phyloP scores from a whole-genome alignment of 2,888 invertebrate genomes.

The Trimorus sp. region DNA sequence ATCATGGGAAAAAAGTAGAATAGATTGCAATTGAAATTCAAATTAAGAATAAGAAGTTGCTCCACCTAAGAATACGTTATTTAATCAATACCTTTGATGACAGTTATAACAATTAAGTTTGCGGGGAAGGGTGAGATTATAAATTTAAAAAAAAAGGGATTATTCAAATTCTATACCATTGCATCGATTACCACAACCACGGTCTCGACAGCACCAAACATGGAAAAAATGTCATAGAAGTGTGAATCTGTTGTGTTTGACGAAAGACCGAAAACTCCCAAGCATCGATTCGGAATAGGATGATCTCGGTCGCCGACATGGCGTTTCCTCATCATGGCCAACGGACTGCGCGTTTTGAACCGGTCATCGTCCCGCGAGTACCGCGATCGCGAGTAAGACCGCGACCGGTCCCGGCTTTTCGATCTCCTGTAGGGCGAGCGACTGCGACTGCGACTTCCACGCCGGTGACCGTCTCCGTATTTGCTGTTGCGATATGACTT shows the following conservation, averaged over 20 bases:
- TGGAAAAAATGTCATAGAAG: slow-evolving; percentile 94
- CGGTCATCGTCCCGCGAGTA: slow-evolving; percentile 85
- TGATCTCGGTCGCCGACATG: slow-evolving; percentile 92
- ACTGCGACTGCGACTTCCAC: slow-evolving; percentile 83
- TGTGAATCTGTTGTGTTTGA: slow-evolving; percentile 96
- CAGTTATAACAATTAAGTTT: neutral
- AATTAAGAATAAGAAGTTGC: too few species aligned
- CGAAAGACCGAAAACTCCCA: slow-evolving; percentile 97
- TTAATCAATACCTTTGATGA: too few species aligned
- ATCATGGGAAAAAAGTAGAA: too few species aligned
- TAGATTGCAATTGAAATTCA: too few species aligned
- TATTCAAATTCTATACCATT: slow-evolving; percentile 86
- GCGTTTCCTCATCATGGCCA: slow-evolving; percentile 88
- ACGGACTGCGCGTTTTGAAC: slow-evolving; percentile 90
- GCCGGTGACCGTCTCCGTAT: slow-evolving; percentile 75
- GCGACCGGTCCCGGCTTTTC: slow-evolving; percentile 85
- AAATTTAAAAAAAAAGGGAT: neutral
- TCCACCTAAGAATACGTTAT: too few species aligned
- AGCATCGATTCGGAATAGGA: slow-evolving; percentile 93
- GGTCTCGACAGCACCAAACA: slow-evolving; percentile 95
- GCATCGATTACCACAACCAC: slow-evolving; percentile 98
- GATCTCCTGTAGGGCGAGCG: slow-evolving; percentile 86
- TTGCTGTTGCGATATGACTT: slow-evolving; percentile 77
- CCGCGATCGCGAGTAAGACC: slow-evolving; percentile 82
- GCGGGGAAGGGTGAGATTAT: too few species aligned